Base-by-base conservation (phyloP, 2,888 invertebrate species). In the Heliconius hortense region DNA sequence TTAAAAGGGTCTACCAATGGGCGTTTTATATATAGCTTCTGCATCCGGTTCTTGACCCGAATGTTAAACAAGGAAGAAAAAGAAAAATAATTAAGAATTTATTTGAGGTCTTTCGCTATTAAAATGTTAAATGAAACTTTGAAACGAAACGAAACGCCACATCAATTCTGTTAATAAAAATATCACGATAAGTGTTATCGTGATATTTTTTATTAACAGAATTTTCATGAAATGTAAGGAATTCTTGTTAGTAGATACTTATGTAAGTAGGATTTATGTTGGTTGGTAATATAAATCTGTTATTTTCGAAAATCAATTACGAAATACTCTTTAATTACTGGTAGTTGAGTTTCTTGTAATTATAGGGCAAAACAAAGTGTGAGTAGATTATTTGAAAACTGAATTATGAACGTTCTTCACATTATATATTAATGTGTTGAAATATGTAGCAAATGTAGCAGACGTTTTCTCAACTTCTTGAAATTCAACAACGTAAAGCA, bases 401-500 rank as follows among this genome's bases (percentile, higher is more conserved):
- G n/a, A 35, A 64, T 64, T 64, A 13, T 2, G 35, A 35, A 39
- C 35, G 64, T 64, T 35, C n/a, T 39, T 35, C 2, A 15, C 26
- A 0, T 24, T 15, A 8, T 31, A 35, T 35, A 35, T 35, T 31
- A 62, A 3, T 13, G 0, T n/a, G 4, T 64, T 64, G 21, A 64
- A 64, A 35, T 64, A 13, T 24, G 35, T 39, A 64, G 13, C n/a
- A 39, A 64, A 64, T 35, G 35, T 64, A 31, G 24, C 64, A 24
- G n/a, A 64, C n/a, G 35, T 64, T 64, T 35, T 39, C 64, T 64
- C n/a, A 64, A 64, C 64, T n/a, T 39, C 35, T 64, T 64, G 5
- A 64, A 64, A 28, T 18, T 68, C 4, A 48, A 43, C 18, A 48
- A 18, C 26, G 4, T 48, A 26, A 26, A 48, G 4, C 2, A 13